phyloP scores from a whole-genome alignment of 2,113 vertebrate species.

The Hippotragus niger region DNA sequence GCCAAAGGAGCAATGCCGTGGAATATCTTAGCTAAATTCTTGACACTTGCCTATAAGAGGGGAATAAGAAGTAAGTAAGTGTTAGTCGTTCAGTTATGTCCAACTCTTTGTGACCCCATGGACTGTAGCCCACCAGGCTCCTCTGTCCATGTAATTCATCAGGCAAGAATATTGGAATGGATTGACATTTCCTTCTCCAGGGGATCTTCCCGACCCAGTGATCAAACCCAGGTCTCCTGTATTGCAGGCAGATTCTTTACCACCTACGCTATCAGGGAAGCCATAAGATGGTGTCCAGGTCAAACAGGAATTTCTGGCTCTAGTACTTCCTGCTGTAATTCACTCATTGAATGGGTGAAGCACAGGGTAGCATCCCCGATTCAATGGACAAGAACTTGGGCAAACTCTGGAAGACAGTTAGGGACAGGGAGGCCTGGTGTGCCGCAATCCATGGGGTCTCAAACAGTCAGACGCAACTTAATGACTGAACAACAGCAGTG shows the following conservation, averaged over 20 bases:
- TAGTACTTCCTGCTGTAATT: neutral
- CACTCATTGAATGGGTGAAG: neutral
- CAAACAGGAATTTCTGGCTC: neutral
- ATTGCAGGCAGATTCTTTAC: neutral
- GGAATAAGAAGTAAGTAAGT: neutral
- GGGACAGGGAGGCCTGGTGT: neutral
- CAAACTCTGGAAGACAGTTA: neutral
- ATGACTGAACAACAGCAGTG: neutral
- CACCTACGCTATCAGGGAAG: neutral
- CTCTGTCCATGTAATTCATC: neutral
- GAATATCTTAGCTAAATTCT: neutral
- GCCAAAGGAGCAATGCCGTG: neutral
- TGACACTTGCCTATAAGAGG: neutral
- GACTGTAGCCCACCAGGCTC: neutral
- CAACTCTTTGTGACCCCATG: neutral
- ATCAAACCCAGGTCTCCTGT: neutral
- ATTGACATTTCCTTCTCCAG: neutral
- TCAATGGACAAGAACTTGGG: neutral
- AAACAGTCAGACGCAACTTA: neutral
- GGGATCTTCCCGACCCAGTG: neutral
- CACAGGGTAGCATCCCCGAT: neutral
- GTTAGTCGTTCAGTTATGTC: neutral
- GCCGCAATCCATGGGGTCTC: neutral
- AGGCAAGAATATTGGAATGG: neutral
- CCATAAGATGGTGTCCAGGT: neutral